Base-by-base conservation (phyloP, 1,140 invertebrate species). In the Hylaeus anthracinus region DNA sequence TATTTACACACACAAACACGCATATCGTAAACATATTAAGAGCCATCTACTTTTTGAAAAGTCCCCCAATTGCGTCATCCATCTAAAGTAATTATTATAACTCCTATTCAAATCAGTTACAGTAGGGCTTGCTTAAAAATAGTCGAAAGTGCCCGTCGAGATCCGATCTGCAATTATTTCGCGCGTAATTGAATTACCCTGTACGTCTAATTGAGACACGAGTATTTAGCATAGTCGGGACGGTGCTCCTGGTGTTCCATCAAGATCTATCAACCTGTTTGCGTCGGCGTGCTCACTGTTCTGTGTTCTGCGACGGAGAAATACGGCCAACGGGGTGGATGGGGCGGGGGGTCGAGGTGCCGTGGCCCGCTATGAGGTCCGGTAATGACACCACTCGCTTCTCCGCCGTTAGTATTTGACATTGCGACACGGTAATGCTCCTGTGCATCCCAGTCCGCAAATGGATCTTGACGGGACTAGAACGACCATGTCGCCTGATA, bases 351-450 rank as follows among this genome's bases (percentile, higher is more conserved):
- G 48, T 39, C 56, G 75, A 58, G 61, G 63, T 39, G 69, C 61
- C 69, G 48, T 60, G 61, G 51, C 58, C 53, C 37, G 56, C 71
- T 64, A 78, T 82, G 81, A 82, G 81, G 81, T 82, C 63, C 76
- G 75, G 76, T 82, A 82, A 82, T 78, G 81, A 82, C 73, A 82
- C 81, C 75, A 82, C 76, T 82, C 81, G 81, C 81, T 79, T 79
- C 81, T 71, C 76, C 63, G 51, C 69, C 69, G 75, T 79, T 82
- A 79, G 81, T 82, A 82, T 82, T 82, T 82, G 81, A 78, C 76
- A 72, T 78, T 76, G n/a, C 81, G 81, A 79, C 81, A 82, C 76
- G 81, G 81, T 82, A 82, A 82, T 82, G 81, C 81, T 79, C 75
- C 76, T 60, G 69, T 67, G 76, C 76, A 73, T 82, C 70, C 76